phyloP scores from a whole-genome alignment of 2,888 invertebrate species.

The Spodoptera littoralis region DNA sequence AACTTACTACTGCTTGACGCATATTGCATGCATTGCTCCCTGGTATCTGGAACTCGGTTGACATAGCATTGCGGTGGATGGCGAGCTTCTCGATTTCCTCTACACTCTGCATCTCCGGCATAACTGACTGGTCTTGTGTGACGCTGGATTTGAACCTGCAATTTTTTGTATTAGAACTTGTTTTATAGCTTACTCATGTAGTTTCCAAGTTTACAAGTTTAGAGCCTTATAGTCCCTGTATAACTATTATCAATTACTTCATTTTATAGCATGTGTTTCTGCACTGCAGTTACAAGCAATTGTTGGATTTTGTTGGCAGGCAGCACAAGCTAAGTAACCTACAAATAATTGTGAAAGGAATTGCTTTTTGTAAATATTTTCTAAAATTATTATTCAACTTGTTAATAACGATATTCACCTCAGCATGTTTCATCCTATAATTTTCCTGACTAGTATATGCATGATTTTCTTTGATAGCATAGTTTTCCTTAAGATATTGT shows the following conservation, averaged over 20 bases:
- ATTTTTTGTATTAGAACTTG: not conserved
- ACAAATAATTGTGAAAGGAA: no score
- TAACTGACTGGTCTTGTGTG: slow-evolving; percentile 82
- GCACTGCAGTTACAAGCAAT: no score
- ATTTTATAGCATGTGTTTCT: no score
- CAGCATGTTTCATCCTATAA: slow-evolving; percentile 80
- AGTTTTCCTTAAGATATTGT: slow-evolving; percentile 83
- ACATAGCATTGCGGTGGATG: slow-evolving; percentile 63
- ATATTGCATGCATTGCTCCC: slow-evolving; percentile 82
- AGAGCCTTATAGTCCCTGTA: no score
- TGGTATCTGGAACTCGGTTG: slow-evolving; percentile 64
- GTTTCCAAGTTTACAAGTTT: no score
- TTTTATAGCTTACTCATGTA: no score
- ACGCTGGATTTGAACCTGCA: slow-evolving; percentile 74
- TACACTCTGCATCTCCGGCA: slow-evolving; percentile 73
- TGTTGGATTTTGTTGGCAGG: no score
- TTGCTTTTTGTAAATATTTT: no score
- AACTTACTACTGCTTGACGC: slow-evolving; percentile 91
- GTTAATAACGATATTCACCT: slow-evolving; percentile 64
- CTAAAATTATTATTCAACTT: no score
- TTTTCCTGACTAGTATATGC: slow-evolving; percentile 79
- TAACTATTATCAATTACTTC: no score
- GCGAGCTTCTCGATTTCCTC: slow-evolving; percentile 52
- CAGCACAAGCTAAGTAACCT: no score
- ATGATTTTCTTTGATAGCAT: slow-evolving; percentile 82